Conservation (phyloP, 2,888 invertebrate genomes). For the Anarsia innoxiella region DNA sequence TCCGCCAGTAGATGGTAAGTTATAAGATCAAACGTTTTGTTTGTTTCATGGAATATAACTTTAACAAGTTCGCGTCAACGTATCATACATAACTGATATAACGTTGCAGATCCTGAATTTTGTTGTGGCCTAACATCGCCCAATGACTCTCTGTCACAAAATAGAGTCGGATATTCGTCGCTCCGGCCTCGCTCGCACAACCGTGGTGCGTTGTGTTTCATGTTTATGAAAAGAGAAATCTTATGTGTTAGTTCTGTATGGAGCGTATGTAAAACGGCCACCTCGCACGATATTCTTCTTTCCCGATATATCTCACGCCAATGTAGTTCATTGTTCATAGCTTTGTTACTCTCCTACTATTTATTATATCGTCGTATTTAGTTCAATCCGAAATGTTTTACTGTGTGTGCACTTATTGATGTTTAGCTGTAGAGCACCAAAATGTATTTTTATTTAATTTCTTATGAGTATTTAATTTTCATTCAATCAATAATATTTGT, state of each 20-base stretch:
- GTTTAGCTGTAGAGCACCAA: slow-evolving; percentile 24
- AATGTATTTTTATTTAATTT: slow-evolving; percentile 1
- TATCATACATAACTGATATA: slow-evolving; percentile 21
- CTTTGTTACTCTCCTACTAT: slow-evolving; percentile 38
- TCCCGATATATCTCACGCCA: background rate
- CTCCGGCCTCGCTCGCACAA: slow-evolving; percentile 75
- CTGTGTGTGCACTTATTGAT: slow-evolving; percentile 32
- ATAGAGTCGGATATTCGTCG: slow-evolving; percentile 69
- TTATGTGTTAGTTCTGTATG: slow-evolving; percentile 32
- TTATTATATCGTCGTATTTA: too few relatives aligned
- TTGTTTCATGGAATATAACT: background rate
- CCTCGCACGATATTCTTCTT: slow-evolving; percentile 32
- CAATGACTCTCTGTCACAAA: slow-evolving; percentile 81
- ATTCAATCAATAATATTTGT: background rate
- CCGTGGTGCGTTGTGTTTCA: slow-evolving; percentile 76
- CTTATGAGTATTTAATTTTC: background rate
- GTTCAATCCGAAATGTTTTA: slow-evolving; percentile 16
- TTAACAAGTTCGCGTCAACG: background rate
- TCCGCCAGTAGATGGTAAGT: slow-evolving; percentile 90
- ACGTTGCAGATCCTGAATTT: slow-evolving; percentile 91
- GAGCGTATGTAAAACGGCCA: slow-evolving; percentile 41
- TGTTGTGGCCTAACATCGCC: slow-evolving; percentile 90
- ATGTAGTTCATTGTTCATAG: slow-evolving; percentile 26
- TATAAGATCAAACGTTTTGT: background rate
- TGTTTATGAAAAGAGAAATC: slow-evolving; percentile 74